A percentile compares a stretch with the other conserved stretches of the same genome.
These are phyloP conservation scores for Acleris cristana DNA, from an alignment of 2,888 invertebrate species.

Conservation along the genomic window DNA sequence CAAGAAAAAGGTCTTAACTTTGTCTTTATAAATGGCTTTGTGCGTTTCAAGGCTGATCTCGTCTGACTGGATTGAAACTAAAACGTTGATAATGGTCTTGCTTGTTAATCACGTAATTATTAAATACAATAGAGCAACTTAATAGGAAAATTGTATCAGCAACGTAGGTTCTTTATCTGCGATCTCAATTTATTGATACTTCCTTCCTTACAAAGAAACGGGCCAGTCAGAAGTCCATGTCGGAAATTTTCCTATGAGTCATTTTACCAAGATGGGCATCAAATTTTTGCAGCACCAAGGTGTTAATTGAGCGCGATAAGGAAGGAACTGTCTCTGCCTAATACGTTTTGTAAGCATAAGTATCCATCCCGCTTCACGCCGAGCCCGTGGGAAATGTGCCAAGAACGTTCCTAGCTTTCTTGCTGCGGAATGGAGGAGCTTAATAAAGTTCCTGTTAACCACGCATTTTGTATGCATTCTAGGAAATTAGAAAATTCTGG, in stretches of 20 bases:
- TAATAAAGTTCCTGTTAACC: slow-evolving; percentile 48
- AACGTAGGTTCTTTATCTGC: neutral
- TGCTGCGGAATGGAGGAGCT: slow-evolving; percentile 47
- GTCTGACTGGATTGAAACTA: slow-evolving; percentile 11
- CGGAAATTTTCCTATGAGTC: slow-evolving; percentile 28
- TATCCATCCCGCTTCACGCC: slow-evolving; percentile 51
- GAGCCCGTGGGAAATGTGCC: slow-evolving; percentile 62
- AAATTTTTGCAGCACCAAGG: slow-evolving; percentile 26
- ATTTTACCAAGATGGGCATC: slow-evolving; percentile 16
- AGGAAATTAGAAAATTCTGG: slow-evolving; percentile 31
- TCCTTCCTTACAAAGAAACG: neutral
- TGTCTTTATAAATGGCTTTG: slow-evolving; percentile 23
- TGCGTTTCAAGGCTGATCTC: slow-evolving; percentile 20
- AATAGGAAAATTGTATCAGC: neutral
- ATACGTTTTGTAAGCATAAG: slow-evolving; percentile 34
- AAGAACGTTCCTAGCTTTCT: slow-evolving; percentile 56
- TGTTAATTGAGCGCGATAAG: slow-evolving; percentile 33
- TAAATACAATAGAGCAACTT: neutral
- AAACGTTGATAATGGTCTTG: slow-evolving; percentile 17
- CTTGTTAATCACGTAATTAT: slow-evolving; percentile 14
- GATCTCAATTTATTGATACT: neutral
- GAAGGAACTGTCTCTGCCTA: slow-evolving; percentile 31
- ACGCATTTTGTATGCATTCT: slow-evolving; percentile 24
- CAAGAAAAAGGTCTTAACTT: slow-evolving; percentile 25
- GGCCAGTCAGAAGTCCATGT: slow-evolving; percentile 1